These are phyloP conservation scores for Drosophila recens DNA, from an alignment of 2,888 invertebrate genomes.

Conservation along the genomic window DNA sequence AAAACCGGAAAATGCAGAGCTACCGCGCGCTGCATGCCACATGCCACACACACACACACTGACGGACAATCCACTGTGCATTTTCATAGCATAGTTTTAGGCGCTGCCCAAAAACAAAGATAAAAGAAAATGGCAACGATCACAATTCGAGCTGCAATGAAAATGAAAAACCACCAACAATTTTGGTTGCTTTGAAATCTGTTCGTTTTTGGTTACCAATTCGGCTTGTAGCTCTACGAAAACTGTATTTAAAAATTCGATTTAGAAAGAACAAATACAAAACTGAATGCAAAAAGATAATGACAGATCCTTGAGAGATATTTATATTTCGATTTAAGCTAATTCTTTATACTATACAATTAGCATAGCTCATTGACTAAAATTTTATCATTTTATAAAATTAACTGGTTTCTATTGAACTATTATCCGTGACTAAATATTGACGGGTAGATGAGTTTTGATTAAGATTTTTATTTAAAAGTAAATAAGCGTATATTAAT, in stretches of 20 bases:
- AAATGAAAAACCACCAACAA: slow-evolving; percentile 39
- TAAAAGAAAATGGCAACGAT: slow-evolving; percentile 25
- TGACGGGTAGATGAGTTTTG: too few species aligned
- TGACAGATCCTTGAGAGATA: background rate
- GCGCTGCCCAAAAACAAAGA: slow-evolving; percentile 14
- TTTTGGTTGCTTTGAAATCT: slow-evolving; percentile 30
- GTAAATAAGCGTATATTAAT: too few species aligned
- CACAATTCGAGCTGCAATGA: slow-evolving; percentile 19
- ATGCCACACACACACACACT: slow-evolving; percentile 8
- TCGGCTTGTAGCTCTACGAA: background rate
- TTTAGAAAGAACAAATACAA: background rate
- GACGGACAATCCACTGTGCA: background rate
- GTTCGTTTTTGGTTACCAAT: background rate
- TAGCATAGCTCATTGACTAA: too few species aligned
- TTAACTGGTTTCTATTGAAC: too few species aligned
- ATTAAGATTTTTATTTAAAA: too few species aligned
- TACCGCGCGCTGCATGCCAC: slow-evolving; percentile 25
- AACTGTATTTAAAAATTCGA: background rate
- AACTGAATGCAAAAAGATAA: background rate
- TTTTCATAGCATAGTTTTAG: slow-evolving; percentile 27
- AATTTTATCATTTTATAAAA: too few species aligned
- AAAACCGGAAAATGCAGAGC: slow-evolving; percentile 70
- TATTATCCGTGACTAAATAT: too few species aligned
- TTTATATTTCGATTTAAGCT: too few species aligned
- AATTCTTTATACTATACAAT: too few species aligned